Evolutionary conservation across 2,888 invertebrate genomes (phyloP).

Genomic region (Napeogenes inachia): DNA sequence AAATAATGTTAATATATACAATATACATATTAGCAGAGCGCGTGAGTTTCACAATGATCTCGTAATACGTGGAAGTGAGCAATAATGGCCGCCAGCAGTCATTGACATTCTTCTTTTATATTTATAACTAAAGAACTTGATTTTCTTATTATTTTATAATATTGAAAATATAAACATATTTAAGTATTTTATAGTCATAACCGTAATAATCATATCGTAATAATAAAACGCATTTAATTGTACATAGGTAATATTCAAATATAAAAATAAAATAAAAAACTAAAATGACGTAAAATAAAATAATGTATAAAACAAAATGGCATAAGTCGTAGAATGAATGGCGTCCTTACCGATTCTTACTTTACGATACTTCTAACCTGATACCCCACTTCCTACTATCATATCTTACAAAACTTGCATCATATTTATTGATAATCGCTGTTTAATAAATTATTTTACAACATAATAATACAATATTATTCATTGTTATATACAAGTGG

Average conservation of each 20-base stretch:
- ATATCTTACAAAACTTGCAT: constrained; percentile 32
- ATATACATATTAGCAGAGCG: constrained; percentile 20
- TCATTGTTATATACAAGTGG: too few species aligned
- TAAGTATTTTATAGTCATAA: too few species aligned
- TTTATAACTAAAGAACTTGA: too few species aligned
- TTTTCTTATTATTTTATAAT: too few species aligned
- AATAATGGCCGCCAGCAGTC: constrained; percentile 33
- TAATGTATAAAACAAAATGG: too few species aligned
- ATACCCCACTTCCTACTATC: constrained; percentile 45
- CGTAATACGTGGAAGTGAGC: constrained; percentile 56
- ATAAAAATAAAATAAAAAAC: too few species aligned
- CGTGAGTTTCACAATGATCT: constrained; percentile 44
- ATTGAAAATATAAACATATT: too few species aligned
- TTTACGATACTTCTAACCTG: constrained; percentile 37
- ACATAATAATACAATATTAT: too few species aligned
- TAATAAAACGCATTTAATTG: too few species aligned
- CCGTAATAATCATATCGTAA: too few species aligned
- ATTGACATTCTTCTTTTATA: constrained; percentile 3
- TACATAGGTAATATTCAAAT: too few species aligned
- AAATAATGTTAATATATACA: constrained; percentile 24
- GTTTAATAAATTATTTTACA: not conserved
- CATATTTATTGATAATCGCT: constrained; percentile 24
- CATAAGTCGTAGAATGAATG: constrained; percentile 28
- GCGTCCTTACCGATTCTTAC: constrained; percentile 34
- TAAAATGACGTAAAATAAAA: too few species aligned